Evolutionary conservation across 2,888 invertebrate genomes (phyloP).

Genomic region (Unio pictorum): DNA sequence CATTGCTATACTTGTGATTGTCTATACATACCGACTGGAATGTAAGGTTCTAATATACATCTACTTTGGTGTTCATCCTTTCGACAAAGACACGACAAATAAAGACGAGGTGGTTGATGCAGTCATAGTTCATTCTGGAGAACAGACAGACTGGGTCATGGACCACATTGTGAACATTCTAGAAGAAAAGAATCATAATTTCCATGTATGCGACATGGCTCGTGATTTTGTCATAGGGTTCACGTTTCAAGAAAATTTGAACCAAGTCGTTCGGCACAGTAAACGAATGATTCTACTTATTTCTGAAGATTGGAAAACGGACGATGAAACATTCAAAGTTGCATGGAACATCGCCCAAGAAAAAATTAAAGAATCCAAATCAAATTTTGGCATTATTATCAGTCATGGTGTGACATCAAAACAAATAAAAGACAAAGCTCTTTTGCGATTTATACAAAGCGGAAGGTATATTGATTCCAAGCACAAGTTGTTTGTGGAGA

Average conservation of each 20-base stretch:
- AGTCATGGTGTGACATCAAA: constrained; percentile 20
- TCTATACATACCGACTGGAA: constrained; percentile 36
- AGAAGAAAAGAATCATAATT: too few relatives aligned
- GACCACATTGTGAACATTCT: too few relatives aligned
- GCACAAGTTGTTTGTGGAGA: too few relatives aligned
- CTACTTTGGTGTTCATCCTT: constrained; percentile 44
- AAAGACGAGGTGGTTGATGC: constrained; percentile 31
- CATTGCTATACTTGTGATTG: constrained; percentile 10
- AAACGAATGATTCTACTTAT: constrained; percentile 40
- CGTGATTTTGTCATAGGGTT: too few relatives aligned
- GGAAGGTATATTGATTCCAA: too few relatives aligned
- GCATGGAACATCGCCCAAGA: constrained; percentile 43
- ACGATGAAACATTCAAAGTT: constrained; percentile 28
- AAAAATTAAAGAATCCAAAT: constrained; percentile 37
- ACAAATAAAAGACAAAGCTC: constrained; percentile 32
- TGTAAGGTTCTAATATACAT: constrained; percentile 43
- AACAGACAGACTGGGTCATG: too few relatives aligned
- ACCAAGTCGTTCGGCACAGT: constrained; percentile 31
- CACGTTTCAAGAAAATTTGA: constrained; percentile 47
- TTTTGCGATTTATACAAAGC: constrained; percentile 33
- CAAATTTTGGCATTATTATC: constrained; percentile 39
- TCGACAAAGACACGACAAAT: constrained; percentile 34
- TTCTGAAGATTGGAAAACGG: constrained; percentile 22
- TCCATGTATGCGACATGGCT: too few relatives aligned
- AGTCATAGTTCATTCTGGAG: constrained; percentile 39